Percentiles rank a stretch among this genome's conserved stretches.
Conservation (phyloP, 2,888 invertebrate genomes). For the Phlogophora meticulosa region DNA sequence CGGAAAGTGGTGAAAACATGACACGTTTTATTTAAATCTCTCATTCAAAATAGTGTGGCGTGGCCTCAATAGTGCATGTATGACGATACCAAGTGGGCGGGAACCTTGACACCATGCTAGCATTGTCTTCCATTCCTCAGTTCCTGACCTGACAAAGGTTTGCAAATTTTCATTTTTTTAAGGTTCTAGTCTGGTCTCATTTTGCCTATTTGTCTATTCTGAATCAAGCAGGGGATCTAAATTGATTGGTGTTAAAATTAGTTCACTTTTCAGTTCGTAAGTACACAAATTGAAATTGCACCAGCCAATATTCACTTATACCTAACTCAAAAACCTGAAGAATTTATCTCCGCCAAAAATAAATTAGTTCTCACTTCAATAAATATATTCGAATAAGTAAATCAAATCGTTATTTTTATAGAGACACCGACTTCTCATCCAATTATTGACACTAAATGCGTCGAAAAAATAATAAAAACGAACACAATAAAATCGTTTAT, state of each 20-base stretch:
- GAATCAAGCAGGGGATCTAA: too few relatives aligned
- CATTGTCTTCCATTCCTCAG: conserved; percentile 36
- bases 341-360: background rate
- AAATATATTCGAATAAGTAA: conserved; percentile 34
- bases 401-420: conserved; percentile 53
- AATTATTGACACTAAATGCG: conserved; percentile 64
- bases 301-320: background rate
- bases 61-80: conserved; percentile 72
- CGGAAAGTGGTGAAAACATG: conserved; percentile 76
- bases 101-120: conserved; percentile 75
- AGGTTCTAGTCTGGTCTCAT: background rate
- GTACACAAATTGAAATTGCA: background rate
- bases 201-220: too few relatives aligned
- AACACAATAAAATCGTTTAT: conserved; percentile 59
- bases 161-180: background rate
- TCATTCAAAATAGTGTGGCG: conserved; percentile 77
- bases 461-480: conserved; percentile 55
- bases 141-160: conserved; percentile 30
- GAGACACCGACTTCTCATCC: conserved; percentile 53
- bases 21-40: conserved; percentile 77
- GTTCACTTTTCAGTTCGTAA: background rate
- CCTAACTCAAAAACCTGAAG: background rate
- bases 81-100: conserved; percentile 62
- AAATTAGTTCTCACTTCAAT: conserved; percentile 11
- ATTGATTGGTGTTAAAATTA: background rate